These are phyloP conservation scores for Erebia epiphron DNA, from an alignment of 2,888 invertebrate genomes.

Conservation along the genomic window DNA sequence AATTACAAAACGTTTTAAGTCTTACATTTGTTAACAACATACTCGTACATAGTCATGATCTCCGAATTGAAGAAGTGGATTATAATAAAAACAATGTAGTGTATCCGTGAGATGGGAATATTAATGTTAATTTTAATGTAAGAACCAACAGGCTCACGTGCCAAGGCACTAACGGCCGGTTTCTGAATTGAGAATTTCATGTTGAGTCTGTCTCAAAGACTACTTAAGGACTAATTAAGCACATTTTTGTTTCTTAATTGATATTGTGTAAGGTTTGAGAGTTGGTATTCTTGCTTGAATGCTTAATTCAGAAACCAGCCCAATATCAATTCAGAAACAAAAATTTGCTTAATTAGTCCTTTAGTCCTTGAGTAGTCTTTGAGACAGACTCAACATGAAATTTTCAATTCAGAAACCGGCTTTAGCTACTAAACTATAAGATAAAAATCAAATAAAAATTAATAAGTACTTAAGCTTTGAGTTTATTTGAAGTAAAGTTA, in stretches of 20 bases:
- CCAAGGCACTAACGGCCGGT: not conserved
- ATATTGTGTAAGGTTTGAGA: too few species aligned
- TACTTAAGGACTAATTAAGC: too few species aligned
- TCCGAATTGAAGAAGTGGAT: not conserved
- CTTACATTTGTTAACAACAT: not conserved
- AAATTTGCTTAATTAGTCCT: too few species aligned
- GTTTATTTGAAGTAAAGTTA: not conserved
- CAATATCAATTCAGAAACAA: too few species aligned
- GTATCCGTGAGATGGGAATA: not conserved
- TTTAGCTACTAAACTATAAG: not conserved
- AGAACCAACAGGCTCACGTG: not conserved
- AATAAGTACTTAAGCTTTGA: not conserved
- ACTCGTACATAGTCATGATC: not conserved
- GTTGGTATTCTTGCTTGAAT: too few species aligned
- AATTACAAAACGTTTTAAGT: not conserved
- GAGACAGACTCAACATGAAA: too few species aligned
- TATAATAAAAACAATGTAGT: not conserved
- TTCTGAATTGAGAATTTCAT: too few species aligned
- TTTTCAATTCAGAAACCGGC: too few species aligned
- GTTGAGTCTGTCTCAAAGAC: too few species aligned
- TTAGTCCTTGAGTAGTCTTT: too few species aligned
- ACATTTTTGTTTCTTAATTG: too few species aligned
- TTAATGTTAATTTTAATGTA: not conserved
- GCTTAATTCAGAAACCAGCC: too few species aligned
- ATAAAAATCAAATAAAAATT: not conserved